Percentiles rank a stretch among this genome's conserved stretches.
phyloP scores from a whole-genome alignment of 35 echinoderm and acorn worm species.

The Ophiothrix spiculata region DNA sequence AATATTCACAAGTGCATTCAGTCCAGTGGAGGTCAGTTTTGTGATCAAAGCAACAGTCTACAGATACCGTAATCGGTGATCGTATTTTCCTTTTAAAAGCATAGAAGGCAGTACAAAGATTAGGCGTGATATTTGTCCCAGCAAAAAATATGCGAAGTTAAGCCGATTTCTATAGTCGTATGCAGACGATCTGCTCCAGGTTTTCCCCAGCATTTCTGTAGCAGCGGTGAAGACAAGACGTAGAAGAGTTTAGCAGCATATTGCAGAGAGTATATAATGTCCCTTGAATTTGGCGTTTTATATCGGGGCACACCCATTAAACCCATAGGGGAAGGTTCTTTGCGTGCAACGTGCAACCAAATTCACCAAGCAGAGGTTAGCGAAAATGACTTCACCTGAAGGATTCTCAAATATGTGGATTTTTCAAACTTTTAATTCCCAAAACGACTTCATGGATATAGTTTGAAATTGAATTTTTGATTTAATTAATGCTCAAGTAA shows the following conservation, averaged over 20 bases:
- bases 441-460: too few relatives aligned
- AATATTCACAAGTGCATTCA: neutral
- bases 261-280: neutral
- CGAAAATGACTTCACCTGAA: too few relatives aligned
- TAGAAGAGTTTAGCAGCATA: neutral
- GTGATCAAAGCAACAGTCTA: neutral
- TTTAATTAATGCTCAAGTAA: too few relatives aligned
- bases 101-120: neutral
- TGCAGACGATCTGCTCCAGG: neutral
- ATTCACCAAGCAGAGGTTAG: neutral
- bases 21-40: neutral
- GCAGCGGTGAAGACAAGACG: neutral
- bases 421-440: too few relatives aligned
- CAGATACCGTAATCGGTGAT: neutral
- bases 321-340: neutral
- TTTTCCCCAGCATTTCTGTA: neutral
- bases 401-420: too few relatives aligned
- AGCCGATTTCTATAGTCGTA: neutral
- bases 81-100: neutral
- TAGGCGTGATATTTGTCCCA: neutral
- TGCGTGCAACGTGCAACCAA: neutral
- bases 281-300: neutral
- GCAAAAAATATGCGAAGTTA: neutral
- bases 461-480: too few relatives aligned
- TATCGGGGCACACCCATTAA: neutral